Evolutionary conservation across 2,113 vertebrate species (phyloP), one percentile per base, ranked within the genome.

Genomic region (Genyomyrus donnyi): DNA sequence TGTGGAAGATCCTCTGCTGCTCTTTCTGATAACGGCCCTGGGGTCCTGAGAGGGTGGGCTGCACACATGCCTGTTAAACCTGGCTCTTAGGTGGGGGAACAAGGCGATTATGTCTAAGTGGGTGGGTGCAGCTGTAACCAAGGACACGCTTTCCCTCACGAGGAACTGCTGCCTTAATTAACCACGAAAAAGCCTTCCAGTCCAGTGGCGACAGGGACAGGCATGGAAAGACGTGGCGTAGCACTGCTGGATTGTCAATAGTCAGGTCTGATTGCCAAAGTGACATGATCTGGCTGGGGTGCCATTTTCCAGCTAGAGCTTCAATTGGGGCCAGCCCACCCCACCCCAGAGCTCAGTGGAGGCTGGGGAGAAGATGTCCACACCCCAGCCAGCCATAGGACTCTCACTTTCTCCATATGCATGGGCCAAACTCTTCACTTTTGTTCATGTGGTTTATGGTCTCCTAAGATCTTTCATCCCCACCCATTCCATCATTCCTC

Each of bases 51-150:
- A 10, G n/a, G 13, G 45, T 31, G 89, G 56, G 77, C 87, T 70
- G 62, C 52, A 7, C 1, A 4, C 84, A 31, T 24, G 58, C 31
- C 56, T 53, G 62, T 45, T 88, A 74, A 90, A 70, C 84, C 39
- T 66, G n/a, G 9, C 56, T 42, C 5, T 50, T 70, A 58, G 53
- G 19, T 48, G 48, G 31, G 66, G 89, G 66, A 46, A 31, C 21
- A 27, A 88, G 53, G 49, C 24, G 3, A 17, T 4, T 19, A 50
- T 90, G 87, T 52, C 85, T 77, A 53, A 86, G 39, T 27, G 88
- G 80, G 21, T 39, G 88, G 88, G 42, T 62, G 21, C 50, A 80
- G 66, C 89, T 77, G 74, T 92, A 93, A 90, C 92, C 90, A 92
- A 89, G 88, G 87, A 70, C 89, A 90, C 85, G 8, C 86, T 58